Evolutionary conservation across 2,113 vertebrate genomes (phyloP).

Genomic region (Psephotus haematonotus): DNA sequence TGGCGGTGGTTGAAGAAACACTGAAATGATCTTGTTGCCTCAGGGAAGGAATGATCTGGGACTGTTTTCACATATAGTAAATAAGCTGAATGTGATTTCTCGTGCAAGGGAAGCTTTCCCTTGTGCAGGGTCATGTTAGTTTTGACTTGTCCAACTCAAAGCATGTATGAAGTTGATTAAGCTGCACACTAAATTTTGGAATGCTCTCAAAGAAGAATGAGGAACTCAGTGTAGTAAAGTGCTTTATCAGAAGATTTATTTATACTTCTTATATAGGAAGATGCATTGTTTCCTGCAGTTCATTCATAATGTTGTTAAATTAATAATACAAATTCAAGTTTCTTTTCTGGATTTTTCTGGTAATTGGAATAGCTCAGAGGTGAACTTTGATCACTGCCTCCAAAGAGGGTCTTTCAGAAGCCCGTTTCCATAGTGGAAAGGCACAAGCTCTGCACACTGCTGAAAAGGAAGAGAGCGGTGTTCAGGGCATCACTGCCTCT

Average conservation of each 20-base stretch:
- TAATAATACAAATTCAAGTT: background rate
- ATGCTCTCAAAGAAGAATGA: conserved; percentile 38
- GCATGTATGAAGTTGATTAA: conserved; percentile 46
- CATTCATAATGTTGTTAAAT: conserved; percentile 13
- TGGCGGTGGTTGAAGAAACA: conserved; percentile 12
- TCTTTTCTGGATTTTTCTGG: background rate
- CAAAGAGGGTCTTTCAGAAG: background rate
- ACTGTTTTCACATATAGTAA: conserved; percentile 33
- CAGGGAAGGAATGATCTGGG: conserved; percentile 27
- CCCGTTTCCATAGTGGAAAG: background rate
- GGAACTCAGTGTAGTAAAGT: conserved; percentile 5
- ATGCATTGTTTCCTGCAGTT: conserved; percentile 21
- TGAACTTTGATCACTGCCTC: background rate
- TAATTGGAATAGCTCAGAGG: background rate
- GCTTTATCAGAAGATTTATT: conserved; percentile 37
- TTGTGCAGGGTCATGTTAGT: conserved; percentile 21
- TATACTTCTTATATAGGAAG: conserved; percentile 31
- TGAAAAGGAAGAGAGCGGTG: background rate
- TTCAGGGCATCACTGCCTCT: background rate
- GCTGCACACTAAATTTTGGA: conserved; percentile 26
- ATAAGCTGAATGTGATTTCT: conserved; percentile 51
- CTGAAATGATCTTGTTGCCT: conserved; percentile 30
- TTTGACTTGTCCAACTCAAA: conserved; percentile 61
- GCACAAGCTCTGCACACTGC: background rate
- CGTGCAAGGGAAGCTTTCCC: background rate